These are phyloP conservation scores for Ceriagrion tenellum DNA, from an alignment of 2,888 invertebrate genomes.

Conservation along the genomic window DNA sequence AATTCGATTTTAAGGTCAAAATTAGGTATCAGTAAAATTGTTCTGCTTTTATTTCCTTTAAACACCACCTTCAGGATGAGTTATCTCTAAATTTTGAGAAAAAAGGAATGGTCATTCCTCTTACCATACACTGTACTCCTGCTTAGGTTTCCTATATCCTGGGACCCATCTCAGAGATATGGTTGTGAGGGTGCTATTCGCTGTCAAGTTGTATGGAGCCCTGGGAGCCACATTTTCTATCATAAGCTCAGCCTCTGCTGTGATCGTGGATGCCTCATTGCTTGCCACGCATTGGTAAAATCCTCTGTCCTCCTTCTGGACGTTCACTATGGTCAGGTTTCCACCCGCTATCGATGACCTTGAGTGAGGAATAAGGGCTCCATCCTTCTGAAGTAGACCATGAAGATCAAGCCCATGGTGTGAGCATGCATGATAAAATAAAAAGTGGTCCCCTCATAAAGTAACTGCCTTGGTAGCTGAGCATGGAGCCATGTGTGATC, in stretches of 20 bases:
- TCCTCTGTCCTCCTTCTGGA: slow-evolving; percentile 93
- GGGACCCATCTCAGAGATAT: slow-evolving; percentile 92
- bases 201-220: slow-evolving; percentile 92
- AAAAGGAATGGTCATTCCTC: slow-evolving; percentile 64
- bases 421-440: slow-evolving; percentile 22
- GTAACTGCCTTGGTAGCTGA: slow-evolving; percentile 9
- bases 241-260: slow-evolving; percentile 88
- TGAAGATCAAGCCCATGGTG: slow-evolving; percentile 19
- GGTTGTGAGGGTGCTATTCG: slow-evolving; percentile 85
- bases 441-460: neutral
- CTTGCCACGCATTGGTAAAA: slow-evolving; percentile 90
- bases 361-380: slow-evolving; percentile 84
- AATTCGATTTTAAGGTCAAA: too few species aligned
- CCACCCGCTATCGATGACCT: slow-evolving; percentile 85
- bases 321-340: slow-evolving; percentile 90
- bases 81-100: too few species aligned
- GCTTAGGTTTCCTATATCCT: slow-evolving; percentile 87
- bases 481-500: neutral
- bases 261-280: slow-evolving; percentile 93
- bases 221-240: slow-evolving; percentile 93
- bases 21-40: too few species aligned
- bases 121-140: slow-evolving; percentile 91
- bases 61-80: too few species aligned
- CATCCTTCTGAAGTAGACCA: slow-evolving; percentile 84
- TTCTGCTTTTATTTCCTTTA: too few species aligned